phyloP scores from a whole-genome alignment of 2,888 invertebrate species.

The Drosophila nigricruria region DNA sequence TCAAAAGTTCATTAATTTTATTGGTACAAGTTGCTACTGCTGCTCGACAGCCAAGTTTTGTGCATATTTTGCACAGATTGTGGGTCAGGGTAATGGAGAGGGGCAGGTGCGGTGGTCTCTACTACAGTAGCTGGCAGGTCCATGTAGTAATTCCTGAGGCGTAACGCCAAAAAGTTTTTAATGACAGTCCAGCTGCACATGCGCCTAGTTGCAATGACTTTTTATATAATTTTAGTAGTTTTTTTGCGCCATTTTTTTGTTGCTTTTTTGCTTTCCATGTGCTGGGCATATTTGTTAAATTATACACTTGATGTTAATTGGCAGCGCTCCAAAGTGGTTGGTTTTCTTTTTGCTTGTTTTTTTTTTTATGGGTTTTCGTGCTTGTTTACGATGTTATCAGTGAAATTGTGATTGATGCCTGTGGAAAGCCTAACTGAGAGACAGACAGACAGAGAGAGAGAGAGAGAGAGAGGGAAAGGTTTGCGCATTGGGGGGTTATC shows the following conservation, averaged over 20 bases:
- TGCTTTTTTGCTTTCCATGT: constrained; percentile 31
- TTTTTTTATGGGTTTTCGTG: constrained; percentile 42
- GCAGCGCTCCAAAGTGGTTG: constrained; percentile 30
- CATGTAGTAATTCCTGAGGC: constrained; percentile 39
- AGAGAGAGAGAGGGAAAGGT: background rate
- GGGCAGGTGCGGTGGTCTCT: background rate
- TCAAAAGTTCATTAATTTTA: constrained; percentile 71
- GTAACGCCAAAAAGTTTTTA: constrained; percentile 47
- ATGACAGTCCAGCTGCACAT: constrained; percentile 52
- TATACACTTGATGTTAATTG: constrained; percentile 72
- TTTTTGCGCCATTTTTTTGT: constrained; percentile 1
- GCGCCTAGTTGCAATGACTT: constrained; percentile 46
- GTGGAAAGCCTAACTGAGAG: background rate
- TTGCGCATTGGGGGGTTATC: constrained; percentile 25
- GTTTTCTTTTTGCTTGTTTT: constrained; percentile 34
- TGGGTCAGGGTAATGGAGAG: background rate
- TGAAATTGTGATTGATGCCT: constrained; percentile 65
- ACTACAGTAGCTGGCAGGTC: constrained; percentile 30
- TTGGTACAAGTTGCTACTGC: constrained; percentile 48
- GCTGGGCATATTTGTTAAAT: constrained; percentile 55
- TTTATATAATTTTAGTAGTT: constrained; percentile 44
- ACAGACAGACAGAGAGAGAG: background rate
- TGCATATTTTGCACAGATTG: constrained; percentile 22
- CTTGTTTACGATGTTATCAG: constrained; percentile 66
- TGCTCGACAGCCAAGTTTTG: constrained; percentile 16